A percentile compares a stretch with the other conserved stretches of the same genome.
phyloP scores from a whole-genome alignment of 1,140 invertebrate genomes.

The Mactra quadrangularis region DNA sequence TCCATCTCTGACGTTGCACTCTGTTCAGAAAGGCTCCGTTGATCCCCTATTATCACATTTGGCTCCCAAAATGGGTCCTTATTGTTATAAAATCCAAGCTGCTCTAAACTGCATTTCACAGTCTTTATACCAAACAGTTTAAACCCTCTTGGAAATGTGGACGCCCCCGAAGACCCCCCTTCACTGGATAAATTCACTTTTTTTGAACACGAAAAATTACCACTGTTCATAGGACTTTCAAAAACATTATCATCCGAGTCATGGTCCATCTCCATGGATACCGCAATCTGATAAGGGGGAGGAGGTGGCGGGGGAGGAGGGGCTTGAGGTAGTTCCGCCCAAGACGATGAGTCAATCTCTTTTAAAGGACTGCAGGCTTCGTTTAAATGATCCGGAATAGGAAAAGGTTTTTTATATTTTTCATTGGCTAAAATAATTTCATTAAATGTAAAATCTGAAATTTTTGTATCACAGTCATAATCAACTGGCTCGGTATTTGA shows the following conservation, averaged over 20 bases:
- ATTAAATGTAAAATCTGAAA: conserved; percentile 26
- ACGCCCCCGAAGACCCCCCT: conserved; percentile 61
- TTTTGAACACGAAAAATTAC: background rate
- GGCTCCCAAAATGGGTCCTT: conserved; percentile 79
- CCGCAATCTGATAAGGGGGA: conserved; percentile 36
- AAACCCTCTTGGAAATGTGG: conserved; percentile 67
- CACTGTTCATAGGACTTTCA: conserved; percentile 15
- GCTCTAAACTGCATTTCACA: conserved; percentile 74
- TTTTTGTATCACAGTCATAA: background rate
- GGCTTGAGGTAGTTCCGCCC: conserved; percentile 62
- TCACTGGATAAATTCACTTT: conserved; percentile 55
- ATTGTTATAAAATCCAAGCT: conserved; percentile 79
- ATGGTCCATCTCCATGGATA: conserved; percentile 27
- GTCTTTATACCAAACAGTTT: conserved; percentile 70
- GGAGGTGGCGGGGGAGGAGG: conserved; percentile 53
- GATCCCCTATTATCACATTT: conserved; percentile 70
- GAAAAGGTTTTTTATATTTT: conserved; percentile 56
- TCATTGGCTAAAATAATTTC: conserved; percentile 33
- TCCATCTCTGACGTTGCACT: conserved; percentile 67
- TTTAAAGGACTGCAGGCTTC: conserved; percentile 25
- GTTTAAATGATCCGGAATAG: conserved; percentile 9
- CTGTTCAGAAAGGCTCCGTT: conserved; percentile 67
- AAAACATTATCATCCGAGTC: conserved; percentile 66
- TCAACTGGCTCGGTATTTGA: background rate
- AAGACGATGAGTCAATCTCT: conserved; percentile 32